Base-by-base conservation (phyloP, 2,113 vertebrate genomes). In the Pollachius pollachius region DNA sequence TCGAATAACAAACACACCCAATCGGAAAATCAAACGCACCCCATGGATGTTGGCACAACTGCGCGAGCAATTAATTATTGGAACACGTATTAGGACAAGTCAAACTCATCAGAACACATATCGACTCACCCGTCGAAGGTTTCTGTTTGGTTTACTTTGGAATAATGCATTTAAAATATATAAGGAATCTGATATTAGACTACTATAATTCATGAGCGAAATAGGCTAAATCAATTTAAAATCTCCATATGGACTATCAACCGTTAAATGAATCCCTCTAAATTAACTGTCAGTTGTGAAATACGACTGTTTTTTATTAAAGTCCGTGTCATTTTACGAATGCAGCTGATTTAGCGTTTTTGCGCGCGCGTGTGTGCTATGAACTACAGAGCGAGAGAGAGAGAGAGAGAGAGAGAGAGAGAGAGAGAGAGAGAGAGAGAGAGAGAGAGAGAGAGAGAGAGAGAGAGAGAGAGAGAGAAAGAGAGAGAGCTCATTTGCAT, bases 401-500 rank as follows among this genome's bases (percentile, higher is more conserved):
- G 52, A 15, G 59, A 25, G 79, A 6, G 56, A 13, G 67, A 15
- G 64, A 61, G 25, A 11, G 25, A 6, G 15, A n/a, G 19, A 5
- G 60, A 15, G 68, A 7, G 67, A 19, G 62, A 18, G 61, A 62
- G 68, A 54, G 41, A 19, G 60, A 52, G 48, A 63, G 17, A 41
- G 62, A 21, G 69, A 58, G 52, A 64, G 69, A 58, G 52, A 58
- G 54, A 41, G 69, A 15, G 71, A 62, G 70, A 65, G n/a, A 56
- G 34, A 25, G 67, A 54, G 75, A 21, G 65, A 17, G 75, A 48
- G 65, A 27, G 52, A 37, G 41, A 54, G 67, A 62, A 64, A 58
- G 74, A 27, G 61, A 67, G 75, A 48, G 77, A 13, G 74, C 62
- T 82, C 62, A 91, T 92, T 91, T 89, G 78, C 91, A 91, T 91